Base-by-base conservation (phyloP, 1,140 invertebrate genomes). In the Limonius californicus region DNA sequence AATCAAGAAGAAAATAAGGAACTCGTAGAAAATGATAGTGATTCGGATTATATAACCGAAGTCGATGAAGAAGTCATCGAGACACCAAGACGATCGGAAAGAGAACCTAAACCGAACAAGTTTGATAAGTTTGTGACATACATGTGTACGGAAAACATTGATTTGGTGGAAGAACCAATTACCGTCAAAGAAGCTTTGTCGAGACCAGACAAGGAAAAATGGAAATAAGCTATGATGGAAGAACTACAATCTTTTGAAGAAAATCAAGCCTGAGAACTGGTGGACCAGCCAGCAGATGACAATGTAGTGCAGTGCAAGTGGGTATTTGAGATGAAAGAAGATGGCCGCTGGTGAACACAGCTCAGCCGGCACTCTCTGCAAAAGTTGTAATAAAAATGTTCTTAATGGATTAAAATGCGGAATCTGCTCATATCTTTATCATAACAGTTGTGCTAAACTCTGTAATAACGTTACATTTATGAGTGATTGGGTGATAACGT, bases 311-410 rank as follows among this genome's bases (percentile, higher is more conserved):
- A 76, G 53, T 73, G 70, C 19, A 74, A 73, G 47, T 81, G 77
- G 79, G 75, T 81, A 6, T 79, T 75, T 55, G 76, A 70, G 35
- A 68, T 68, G 53, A 73, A 75, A 68, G n/a, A n/a, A n/a, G n/a
- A n/a, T n/a, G n/a, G n/a, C n/a, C n/a, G n/a, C n/a, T n/a, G n/a
- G n/a, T n/a, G n/a, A n/a, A n/a, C n/a, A n/a, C n/a, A n/a, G n/a
- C n/a, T n/a, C n/a, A n/a, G n/a, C n/a, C n/a, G n/a, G n/a, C n/a
- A n/a, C n/a, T n/a, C n/a, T n/a, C n/a, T n/a, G n/a, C n/a, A n/a
- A n/a, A n/a, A n/a, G n/a, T n/a, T n/a, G n/a, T n/a, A n/a, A n/a
- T n/a, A n/a, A n/a, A n/a, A n/a, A n/a, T n/a, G n/a, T n/a, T n/a
- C n/a, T n/a, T n/a, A n/a, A n/a, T n/a, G n/a, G n/a, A n/a, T n/a